These are phyloP conservation scores for Riparia riparia DNA, from an alignment of 2,113 vertebrate species.

Conservation along the genomic window DNA sequence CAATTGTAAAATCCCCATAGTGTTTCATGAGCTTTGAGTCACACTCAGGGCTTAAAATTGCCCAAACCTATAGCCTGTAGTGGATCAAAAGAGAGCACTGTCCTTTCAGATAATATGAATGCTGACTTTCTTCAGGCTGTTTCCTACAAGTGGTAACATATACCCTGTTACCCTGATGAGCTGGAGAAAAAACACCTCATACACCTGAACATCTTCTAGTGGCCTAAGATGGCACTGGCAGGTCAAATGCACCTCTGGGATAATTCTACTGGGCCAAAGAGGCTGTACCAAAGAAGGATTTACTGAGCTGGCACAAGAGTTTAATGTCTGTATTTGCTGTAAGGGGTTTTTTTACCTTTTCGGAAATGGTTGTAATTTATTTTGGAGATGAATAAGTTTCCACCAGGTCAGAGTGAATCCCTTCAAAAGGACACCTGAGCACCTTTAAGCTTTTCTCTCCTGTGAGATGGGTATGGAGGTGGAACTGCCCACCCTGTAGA, in stretches of 20 bases:
- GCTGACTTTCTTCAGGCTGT: not conserved
- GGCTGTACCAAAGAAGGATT: not conserved
- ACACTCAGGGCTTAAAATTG: not conserved
- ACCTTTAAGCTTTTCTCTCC: not conserved
- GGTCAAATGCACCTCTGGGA: not conserved
- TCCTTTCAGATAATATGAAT: not conserved
- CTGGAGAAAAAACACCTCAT: not conserved
- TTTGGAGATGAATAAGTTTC: slow-evolving; percentile 40
- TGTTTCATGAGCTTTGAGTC: slow-evolving; percentile 30
- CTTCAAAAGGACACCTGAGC: slow-evolving; percentile 25
- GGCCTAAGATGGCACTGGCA: not conserved
- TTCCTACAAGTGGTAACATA: not conserved
- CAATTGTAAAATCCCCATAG: slow-evolving; percentile 6
- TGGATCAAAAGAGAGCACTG: not conserved
- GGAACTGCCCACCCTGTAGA: slow-evolving; percentile 12
- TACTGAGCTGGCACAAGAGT: slow-evolving; percentile 22
- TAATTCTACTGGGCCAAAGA: not conserved
- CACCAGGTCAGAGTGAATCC: slow-evolving; percentile 50
- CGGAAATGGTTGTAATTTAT: slow-evolving; percentile 35
- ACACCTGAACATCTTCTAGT: not conserved
- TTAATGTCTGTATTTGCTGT: not conserved
- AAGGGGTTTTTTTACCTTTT: slow-evolving; percentile 9
- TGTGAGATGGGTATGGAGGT: not conserved
- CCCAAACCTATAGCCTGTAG: not conserved
- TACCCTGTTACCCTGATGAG: not conserved